Evolutionary conservation across 2,888 invertebrate species (phyloP), one percentile per base, ranked within the genome.

Genomic region (Labia minor): DNA sequence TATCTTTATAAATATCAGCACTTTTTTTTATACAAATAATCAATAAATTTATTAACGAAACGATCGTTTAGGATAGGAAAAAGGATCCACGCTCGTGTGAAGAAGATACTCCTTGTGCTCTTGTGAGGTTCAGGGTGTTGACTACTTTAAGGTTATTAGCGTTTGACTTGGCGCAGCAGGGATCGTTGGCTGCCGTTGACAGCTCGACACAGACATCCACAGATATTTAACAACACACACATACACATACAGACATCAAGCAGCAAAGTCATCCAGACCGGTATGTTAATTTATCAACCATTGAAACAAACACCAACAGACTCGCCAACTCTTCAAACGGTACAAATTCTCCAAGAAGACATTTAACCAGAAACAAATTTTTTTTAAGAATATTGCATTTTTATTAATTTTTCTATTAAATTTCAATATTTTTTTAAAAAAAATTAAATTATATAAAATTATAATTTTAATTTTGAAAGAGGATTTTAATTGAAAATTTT

Each of bases 81-180:
- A 49, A 3, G 49, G 16, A 49, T 49, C 6, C 6, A 11, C 33
- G 14, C 4, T 4, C 8, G 14, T 49, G n/a, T 49, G n/a, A 16
- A 10, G n/a, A 49, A 49, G 26, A 26, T 26, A 14, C n/a, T 49
- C n/a, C 16, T 49, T 14, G 3, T 49, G 49, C 49, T 49, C 49
- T 49, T 49, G 49, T 49, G 49, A 49, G 49, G 49, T 49, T n/a
- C 49, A 10, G 49, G 49, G 49, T 49, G 49, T 49, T 49, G 49
- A 49, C 49, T 49, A 49, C 49, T 49, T 49, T 49, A 49, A 49
- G 49, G 49, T 49, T 49, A 49, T 49, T 49, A 49, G 49, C 49
- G 49, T 49, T 49, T 49, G 49, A 49, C 49, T 49, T 49, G 49
- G 49, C 49, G 49, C 49, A 49, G 49, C 49, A 49, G 49, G 49